Percentiles rank a stretch among this genome's conserved stretches.
Conservation (phyloP, 2,113 vertebrate genomes). For the Silurus asotus region DNA sequence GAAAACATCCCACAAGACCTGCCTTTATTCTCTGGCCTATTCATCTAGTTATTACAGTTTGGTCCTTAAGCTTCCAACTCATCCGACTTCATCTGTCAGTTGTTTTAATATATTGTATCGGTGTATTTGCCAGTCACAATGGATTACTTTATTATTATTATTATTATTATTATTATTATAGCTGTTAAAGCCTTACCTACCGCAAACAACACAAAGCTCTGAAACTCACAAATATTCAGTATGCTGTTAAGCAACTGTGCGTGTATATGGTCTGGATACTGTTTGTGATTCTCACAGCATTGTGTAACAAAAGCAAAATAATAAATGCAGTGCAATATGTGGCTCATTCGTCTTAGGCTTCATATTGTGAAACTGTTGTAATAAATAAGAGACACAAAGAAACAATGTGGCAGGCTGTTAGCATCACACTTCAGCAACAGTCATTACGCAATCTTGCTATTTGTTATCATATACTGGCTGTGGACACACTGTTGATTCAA, state of each 20-base stretch:
- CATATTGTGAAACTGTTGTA: constrained; percentile 39
- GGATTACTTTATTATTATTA: too few relatives aligned
- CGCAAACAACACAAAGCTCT: constrained; percentile 2
- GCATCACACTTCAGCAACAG: background rate
- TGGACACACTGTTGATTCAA: background rate
- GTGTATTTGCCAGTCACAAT: too few relatives aligned
- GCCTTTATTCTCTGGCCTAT: too few relatives aligned
- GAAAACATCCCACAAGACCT: too few relatives aligned
- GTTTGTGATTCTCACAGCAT: constrained; percentile 28
- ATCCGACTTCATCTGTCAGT: too few relatives aligned
- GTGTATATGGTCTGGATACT: background rate
- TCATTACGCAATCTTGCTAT: background rate
- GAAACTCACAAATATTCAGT: constrained; percentile 6
- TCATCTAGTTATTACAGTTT: too few relatives aligned
- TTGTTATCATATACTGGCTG: background rate
- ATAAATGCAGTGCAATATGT: constrained; percentile 16
- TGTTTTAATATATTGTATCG: too few relatives aligned
- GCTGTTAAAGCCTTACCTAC: background rate
- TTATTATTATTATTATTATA: background rate
- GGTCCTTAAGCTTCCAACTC: too few relatives aligned
- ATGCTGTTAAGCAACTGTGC: constrained; percentile 12
- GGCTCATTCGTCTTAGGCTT: constrained; percentile 23
- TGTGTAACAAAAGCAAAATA: constrained; percentile 36
- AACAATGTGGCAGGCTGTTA: background rate
- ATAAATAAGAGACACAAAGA: constrained; percentile 17